Evolutionary conservation across 2,797 vertebrate genomes (phyloP).

Genomic region (Lacerta viridis): DNA sequence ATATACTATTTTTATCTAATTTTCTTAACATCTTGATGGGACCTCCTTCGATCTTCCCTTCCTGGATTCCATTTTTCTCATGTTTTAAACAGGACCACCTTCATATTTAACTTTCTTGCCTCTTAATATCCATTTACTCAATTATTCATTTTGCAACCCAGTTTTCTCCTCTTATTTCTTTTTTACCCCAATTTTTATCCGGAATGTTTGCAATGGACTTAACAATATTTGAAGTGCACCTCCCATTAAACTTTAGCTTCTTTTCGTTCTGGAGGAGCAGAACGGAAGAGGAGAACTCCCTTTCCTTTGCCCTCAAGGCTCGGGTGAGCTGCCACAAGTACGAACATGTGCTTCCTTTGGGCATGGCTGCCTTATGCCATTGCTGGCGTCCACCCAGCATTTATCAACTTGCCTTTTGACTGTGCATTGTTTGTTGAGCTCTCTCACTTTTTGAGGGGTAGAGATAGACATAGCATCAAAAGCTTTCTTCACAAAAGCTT

Average conservation of each 20-base stretch:
- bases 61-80: too few species aligned
- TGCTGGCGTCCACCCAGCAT: not conserved
- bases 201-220: not conserved
- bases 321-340: slow-evolving; percentile 26
- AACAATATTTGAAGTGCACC: not conserved
- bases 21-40: too few species aligned
- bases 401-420: slow-evolving; percentile 18
- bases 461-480: not conserved
- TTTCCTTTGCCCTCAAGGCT: slow-evolving; percentile 27
- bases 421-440: not conserved
- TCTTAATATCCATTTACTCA: too few species aligned
- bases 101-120: too few species aligned
- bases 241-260: not conserved
- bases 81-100: too few species aligned
- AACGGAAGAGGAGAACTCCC: not conserved
- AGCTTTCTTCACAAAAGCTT: too few species aligned
- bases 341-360: slow-evolving; percentile 31
- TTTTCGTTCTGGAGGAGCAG: not conserved
- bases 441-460: not conserved
- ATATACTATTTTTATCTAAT: too few species aligned
- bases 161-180: too few species aligned
- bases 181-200: too few species aligned
- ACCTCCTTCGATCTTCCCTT: too few species aligned
- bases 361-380: slow-evolving; percentile 27
- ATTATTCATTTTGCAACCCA: too few species aligned